A percentile compares a stretch with the other conserved stretches of the same genome.
Conservation (phyloP, 2,113 vertebrate genomes). For the Engraulis encrasicolus region DNA sequence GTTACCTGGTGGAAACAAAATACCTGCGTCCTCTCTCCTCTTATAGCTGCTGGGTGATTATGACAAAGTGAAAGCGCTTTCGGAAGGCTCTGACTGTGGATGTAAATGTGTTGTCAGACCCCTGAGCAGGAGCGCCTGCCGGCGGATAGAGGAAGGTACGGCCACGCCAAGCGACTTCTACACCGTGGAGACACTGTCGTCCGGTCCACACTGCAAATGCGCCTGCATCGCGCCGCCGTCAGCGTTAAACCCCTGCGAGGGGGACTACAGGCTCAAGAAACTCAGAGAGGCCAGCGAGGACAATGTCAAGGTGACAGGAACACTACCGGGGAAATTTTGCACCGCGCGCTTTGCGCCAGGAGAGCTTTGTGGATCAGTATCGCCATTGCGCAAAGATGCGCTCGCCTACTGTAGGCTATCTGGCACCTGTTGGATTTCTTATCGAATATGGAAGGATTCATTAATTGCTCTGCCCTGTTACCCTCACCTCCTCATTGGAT, state of each 20-base stretch:
- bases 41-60: slow-evolving; percentile 93
- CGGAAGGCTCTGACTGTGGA: slow-evolving; percentile 91
- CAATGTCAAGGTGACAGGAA: slow-evolving; percentile 85
- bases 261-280: slow-evolving; percentile 86
- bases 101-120: slow-evolving; percentile 96
- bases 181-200: slow-evolving; percentile 91
- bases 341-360: not conserved
- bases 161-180: slow-evolving; percentile 83
- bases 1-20: slow-evolving; percentile 61
- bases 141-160: slow-evolving; percentile 77
- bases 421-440: not conserved
- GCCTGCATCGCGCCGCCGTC: slow-evolving; percentile 91
- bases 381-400: not conserved
- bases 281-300: slow-evolving; percentile 82
- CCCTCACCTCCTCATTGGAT: slow-evolving; percentile 50
- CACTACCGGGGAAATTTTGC: not conserved
- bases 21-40: slow-evolving; percentile 68
- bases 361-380: not conserved
- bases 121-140: slow-evolving; percentile 86
- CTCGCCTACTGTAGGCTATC: not conserved
- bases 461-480: not conserved
- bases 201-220: slow-evolving; percentile 91
- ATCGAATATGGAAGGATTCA: not conserved
- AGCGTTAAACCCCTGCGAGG: slow-evolving; percentile 89
- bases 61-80: slow-evolving; percentile 94